Conservation (phyloP, 2,113 vertebrate genomes). For the Chrysochloris asiatica region DNA sequence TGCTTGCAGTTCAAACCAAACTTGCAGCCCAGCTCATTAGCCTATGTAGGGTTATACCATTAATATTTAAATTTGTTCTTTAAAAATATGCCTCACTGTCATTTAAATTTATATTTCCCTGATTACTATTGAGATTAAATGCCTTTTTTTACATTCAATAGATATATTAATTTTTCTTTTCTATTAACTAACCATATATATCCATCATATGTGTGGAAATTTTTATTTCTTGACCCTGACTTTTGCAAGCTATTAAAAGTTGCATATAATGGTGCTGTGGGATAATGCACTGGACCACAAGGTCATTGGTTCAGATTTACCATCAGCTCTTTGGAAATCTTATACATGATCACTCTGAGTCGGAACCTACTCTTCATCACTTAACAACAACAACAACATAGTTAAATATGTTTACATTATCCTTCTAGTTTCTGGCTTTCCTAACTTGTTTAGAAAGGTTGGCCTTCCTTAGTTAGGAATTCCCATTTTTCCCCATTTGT, state of each 20-base stretch:
- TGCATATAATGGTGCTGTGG: too few species aligned
- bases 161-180: neutral
- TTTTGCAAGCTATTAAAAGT: neutral
- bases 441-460: neutral
- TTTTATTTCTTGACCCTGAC: neutral
- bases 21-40: too few species aligned
- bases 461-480: neutral
- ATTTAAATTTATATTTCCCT: neutral
- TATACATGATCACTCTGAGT: too few species aligned
- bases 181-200: neutral
- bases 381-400: too few species aligned
- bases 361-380: too few species aligned
- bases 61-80: neutral
- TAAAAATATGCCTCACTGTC: neutral
- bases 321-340: too few species aligned
- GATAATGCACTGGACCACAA: too few species aligned
- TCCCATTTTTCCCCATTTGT: neutral
- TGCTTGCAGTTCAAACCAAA: too few species aligned
- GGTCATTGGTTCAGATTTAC: too few species aligned
- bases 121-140: neutral
- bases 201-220: neutral
- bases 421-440: slow-evolving; percentile 5
- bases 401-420: neutral
- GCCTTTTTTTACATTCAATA: neutral
- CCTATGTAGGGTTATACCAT: too few species aligned